These are phyloP conservation scores for Cyprinus carpio DNA, from an alignment of 2,113 vertebrate species.

Conservation along the genomic window DNA sequence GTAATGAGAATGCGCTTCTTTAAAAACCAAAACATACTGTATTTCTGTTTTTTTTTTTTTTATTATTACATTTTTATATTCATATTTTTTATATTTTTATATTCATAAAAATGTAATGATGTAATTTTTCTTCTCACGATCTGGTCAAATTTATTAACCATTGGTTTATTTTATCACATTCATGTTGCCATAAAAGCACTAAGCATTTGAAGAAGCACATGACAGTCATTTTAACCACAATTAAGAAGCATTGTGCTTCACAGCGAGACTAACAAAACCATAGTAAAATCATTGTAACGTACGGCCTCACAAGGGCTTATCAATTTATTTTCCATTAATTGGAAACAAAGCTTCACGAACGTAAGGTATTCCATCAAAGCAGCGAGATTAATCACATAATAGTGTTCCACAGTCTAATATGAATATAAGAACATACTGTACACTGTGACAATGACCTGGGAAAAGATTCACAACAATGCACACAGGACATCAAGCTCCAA, in stretches of 20 bases:
- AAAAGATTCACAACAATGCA: conserved; percentile 11
- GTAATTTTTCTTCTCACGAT: not conserved
- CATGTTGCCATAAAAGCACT: not conserved
- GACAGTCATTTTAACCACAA: not conserved
- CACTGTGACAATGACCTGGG: not conserved
- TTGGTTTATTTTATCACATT: not conserved
- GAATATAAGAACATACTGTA: not conserved
- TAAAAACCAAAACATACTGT: no score
- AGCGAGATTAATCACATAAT: not conserved
- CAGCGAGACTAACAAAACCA: not conserved
- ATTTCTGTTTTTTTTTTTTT: no score
- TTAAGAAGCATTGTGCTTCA: not conserved
- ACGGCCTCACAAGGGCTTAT: not conserved
- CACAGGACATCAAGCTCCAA: not conserved
- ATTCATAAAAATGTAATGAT: no score
- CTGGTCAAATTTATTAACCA: not conserved
- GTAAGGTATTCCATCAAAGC: not conserved
- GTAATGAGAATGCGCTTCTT: no score
- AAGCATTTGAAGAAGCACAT: not conserved
- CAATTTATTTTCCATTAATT: not conserved
- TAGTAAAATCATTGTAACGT: conserved; percentile 1
- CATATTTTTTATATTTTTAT: not conserved
- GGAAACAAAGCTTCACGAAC: not conserved
- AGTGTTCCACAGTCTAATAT: not conserved
- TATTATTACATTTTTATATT: no score